Percentiles rank a stretch among this genome's conserved stretches.
Conservation (phyloP, 2,797 vertebrate genomes). For the Neoniphon sammara region DNA sequence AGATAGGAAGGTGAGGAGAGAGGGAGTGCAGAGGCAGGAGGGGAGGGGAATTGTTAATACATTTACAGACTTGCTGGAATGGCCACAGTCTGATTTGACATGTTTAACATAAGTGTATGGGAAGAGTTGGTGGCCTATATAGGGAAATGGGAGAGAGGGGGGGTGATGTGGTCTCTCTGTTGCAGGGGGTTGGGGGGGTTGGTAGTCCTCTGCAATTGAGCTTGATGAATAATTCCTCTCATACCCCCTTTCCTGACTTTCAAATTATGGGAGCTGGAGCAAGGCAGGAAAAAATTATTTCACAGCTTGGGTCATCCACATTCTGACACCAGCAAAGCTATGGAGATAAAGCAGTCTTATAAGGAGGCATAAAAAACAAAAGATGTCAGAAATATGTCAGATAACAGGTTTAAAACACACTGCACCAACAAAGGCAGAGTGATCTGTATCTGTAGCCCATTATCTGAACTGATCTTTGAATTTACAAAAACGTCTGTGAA, state of each 20-base stretch:
- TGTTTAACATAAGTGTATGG: conserved; percentile 90
- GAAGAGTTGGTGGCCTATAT: conserved; percentile 35
- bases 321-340: conserved; percentile 74
- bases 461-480: too few species aligned
- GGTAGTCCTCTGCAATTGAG: conserved; percentile 71
- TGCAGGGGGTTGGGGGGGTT: conserved; percentile 31
- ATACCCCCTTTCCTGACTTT: conserved; percentile 78
- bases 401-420: too few species aligned
- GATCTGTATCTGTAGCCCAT: too few species aligned
- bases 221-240: conserved; percentile 87
- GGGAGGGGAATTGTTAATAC: conserved; percentile 80
- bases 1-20: conserved; percentile 68
- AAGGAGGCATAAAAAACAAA: conserved; percentile 5
- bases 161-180: conserved; percentile 7
- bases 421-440: too few species aligned
- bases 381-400: too few species aligned
- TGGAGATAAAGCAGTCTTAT: conserved; percentile 7
- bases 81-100: conserved; percentile 86
- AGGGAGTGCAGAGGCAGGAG: conserved; percentile 29
- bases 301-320: conserved; percentile 79
- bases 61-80: conserved; percentile 80
- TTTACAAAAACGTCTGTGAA: too few species aligned
- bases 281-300: conserved; percentile 53
- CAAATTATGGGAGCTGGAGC: conserved; percentile 82
- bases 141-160: not conserved